Base-by-base conservation (phyloP, 2,797 vertebrate species). In the Squalus acanthias region DNA sequence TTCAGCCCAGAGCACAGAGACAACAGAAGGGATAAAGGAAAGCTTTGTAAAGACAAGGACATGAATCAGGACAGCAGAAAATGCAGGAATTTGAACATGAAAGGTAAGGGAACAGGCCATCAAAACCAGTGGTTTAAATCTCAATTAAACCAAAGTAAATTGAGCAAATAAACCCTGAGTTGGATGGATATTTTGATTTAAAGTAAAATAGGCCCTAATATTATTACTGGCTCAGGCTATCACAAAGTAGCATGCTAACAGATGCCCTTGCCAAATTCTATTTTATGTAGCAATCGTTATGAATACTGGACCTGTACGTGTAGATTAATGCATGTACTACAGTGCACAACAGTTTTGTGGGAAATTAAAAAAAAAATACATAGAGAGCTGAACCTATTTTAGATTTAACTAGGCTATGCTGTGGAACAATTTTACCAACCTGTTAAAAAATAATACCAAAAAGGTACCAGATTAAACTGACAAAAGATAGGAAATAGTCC, bases 71-170 rank as follows among this genome's bases (percentile, higher is more conserved):
- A 93, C 39, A 39, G 63, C 65, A 93, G 20, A 93, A 93, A 69
- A 39, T 93, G 91, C 91, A 93, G 63, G 65, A 93, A 69, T 93
- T 46, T 93, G n/a, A 93, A 93, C 65, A 93, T 93, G 91, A 67
- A 93, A 93, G 91, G 91, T 93, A 93, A 93, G 91, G 8, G 39
- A 39, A 39, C n/a, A 20, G 53, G 91, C 63, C 65, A 46, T 24
- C 65, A 93, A 69, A 67, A 67, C 63, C n/a, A 46, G 0, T 85
- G 89, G 60, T 65, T 92, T 92, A 92, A 92, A 92, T 22, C 63
- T 92, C 4, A 46, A 93, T 69, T 46, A 26, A 46, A 69, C 39
- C 46, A 50, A 93, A 39, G 2, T 67, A 50, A 39, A 46, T 85
- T 46, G 46, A 46, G 15, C 39, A 46, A 93, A 67, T 69, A 24